phyloP scores from a whole-genome alignment of 2,888 invertebrate genomes.

The Glyphotaelius pellucidus region DNA sequence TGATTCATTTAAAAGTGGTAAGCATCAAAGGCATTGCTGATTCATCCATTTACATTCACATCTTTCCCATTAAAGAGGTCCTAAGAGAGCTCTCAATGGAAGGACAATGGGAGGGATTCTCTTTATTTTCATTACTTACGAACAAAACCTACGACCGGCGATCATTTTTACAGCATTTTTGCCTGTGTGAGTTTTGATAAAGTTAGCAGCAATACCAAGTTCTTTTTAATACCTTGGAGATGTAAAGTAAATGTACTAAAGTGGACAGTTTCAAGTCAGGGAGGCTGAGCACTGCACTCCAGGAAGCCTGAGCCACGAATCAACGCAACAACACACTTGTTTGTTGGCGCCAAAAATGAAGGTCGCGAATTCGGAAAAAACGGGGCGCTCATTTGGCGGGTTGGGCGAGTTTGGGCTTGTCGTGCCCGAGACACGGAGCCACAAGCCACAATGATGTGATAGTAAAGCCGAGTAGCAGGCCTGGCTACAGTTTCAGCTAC shows the following conservation, averaged over 20 bases:
- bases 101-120: background rate
- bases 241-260: background rate
- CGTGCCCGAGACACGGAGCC: background rate
- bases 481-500: background rate
- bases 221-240: background rate
- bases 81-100: background rate
- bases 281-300: no score
- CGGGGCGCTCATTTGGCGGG: constrained; percentile 12
- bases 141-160: background rate
- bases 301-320: background rate
- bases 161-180: background rate
- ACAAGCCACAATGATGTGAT: background rate
- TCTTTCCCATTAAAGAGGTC: background rate
- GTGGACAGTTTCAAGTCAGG: no score
- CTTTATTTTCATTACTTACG: background rate
- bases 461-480: background rate
- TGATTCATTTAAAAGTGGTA: background rate
- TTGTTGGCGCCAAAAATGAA: constrained; percentile 3
- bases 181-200: background rate
- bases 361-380: constrained; percentile 5
- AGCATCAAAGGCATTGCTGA: background rate
- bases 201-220: background rate
- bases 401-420: background rate
- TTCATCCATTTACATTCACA: background rate
- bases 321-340: background rate